These are phyloP conservation scores for Apotomis turbidana DNA, from an alignment of 2,888 invertebrate genomes.

Conservation along the genomic window DNA sequence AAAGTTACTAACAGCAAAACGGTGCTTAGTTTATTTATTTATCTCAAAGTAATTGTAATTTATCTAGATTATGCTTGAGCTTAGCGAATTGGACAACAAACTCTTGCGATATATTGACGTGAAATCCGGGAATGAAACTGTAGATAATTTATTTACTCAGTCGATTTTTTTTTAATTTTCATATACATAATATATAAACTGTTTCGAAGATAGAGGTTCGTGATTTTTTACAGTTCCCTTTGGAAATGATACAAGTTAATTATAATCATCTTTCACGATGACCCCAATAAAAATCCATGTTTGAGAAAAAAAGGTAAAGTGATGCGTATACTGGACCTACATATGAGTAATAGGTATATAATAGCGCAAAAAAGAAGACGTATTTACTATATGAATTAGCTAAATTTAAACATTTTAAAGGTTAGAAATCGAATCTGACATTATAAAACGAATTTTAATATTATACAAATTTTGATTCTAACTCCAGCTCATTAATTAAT, in stretches of 20 bases:
- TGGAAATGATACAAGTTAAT: constrained; percentile 4
- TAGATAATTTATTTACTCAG: constrained; percentile 13
- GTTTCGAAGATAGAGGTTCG: constrained; percentile 21
- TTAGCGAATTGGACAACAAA: not conserved
- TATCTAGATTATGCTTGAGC: constrained; percentile 16
- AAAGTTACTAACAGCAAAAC: constrained; percentile 28
- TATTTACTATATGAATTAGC: constrained; percentile 13
- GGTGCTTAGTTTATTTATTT: constrained; percentile 32
- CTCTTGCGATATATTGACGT: not conserved
- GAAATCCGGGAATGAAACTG: not conserved
- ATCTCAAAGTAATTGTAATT: constrained; percentile 17
- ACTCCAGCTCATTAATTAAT: not conserved
- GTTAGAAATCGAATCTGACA: not conserved
- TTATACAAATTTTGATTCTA: not conserved
- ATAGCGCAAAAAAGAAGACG: constrained; percentile 3
- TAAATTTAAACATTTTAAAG: constrained; percentile 3
- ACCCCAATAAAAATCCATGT: not conserved
- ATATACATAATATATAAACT: constrained; percentile 14
- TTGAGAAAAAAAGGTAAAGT: constrained; percentile 6
- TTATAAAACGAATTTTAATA: not conserved
- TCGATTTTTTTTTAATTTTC: constrained; percentile 1
- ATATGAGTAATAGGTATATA: constrained; percentile 18
- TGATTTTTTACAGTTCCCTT: constrained; percentile 30
- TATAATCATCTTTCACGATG: constrained; percentile 7
- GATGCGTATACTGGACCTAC: constrained; percentile 5